A percentile compares a stretch with the other conserved stretches of the same genome.
These are phyloP conservation scores for Linnaemya tessellans DNA, from an alignment of 2,888 invertebrate genomes.

Conservation along the genomic window DNA sequence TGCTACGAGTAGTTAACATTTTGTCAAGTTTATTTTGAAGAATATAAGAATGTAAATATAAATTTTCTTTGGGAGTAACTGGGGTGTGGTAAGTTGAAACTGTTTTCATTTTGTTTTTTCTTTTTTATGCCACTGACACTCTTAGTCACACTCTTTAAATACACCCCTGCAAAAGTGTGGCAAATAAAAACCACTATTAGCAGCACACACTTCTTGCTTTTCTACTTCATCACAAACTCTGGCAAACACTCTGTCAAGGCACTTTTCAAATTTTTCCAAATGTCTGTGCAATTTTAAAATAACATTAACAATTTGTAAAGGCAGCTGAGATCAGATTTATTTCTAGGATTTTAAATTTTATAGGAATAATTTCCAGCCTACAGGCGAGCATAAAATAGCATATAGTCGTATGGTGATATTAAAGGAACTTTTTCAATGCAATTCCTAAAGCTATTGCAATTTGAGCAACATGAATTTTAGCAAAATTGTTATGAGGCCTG, in stretches of 20 bases:
- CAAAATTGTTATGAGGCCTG: no score
- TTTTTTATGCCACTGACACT: background rate
- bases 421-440: no score
- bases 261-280: conserved; percentile 2
- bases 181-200: conserved; percentile 36
- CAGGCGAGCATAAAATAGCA: no score
- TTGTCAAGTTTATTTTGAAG: conserved; percentile 34
- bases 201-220: background rate
- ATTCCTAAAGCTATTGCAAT: no score
- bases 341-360: background rate
- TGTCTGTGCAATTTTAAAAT: background rate
- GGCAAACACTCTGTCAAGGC: conserved; percentile 18
- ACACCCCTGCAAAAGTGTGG: background rate
- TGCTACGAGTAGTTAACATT: conserved; percentile 10
- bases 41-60: conserved; percentile 12
- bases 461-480: no score
- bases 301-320: conserved; percentile 8
- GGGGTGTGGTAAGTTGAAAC: conserved; percentile 26
- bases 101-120: background rate
- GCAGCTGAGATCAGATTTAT: background rate
- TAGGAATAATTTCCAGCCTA: background rate
- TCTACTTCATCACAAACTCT: conserved; percentile 4
- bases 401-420: no score
- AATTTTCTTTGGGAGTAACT: conserved; percentile 24
- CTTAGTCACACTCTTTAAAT: background rate